Evolutionary conservation across 37 sponge, comb jelly and placozoan species (phyloP), one percentile per base, ranked within the genome.

Genomic region (Halichondria panicea): DNA sequence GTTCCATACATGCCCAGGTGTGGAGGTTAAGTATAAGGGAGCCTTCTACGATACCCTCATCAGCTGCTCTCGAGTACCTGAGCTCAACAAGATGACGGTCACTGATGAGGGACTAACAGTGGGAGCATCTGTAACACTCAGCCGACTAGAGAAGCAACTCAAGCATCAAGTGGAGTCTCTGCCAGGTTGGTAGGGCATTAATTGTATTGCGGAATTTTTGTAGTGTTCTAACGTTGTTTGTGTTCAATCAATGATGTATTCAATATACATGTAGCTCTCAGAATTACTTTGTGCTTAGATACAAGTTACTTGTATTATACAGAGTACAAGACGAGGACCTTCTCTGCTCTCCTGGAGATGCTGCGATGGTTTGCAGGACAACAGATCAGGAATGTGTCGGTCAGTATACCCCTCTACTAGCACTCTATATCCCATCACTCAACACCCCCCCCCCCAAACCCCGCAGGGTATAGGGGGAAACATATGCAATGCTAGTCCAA

Each of bases 401-500:
- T 92, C 61, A 92, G 89, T 61, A n/a, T n/a, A n/a, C n/a, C n/a
- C n/a, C n/a, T n/a, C n/a, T n/a, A n/a, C n/a, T n/a, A n/a, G n/a
- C n/a, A n/a, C n/a, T n/a, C n/a, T n/a, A n/a, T n/a, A n/a, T n/a
- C n/a, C n/a, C n/a, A n/a, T n/a, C n/a, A n/a, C n/a, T n/a, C n/a
- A n/a, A n/a, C n/a, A n/a, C n/a, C n/a, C n/a, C n/a, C n/a, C n/a
- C n/a, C n/a, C n/a, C n/a, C n/a, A n/a, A n/a, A n/a, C n/a, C n/a
- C n/a, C 71, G 30, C 56, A 92, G 93, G 32, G 79, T 46, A 19
- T 94, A 27, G 91, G 85, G 43, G 95, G 95, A 0, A 87, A 87
- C 52, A 52, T 94, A 34, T 63, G 81, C 44, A 94, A 84, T 61
- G 95, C 92, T 21, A 94, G 95, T 81, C 91, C 95, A 46, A 94